phyloP scores from a whole-genome alignment of 2,797 vertebrate genomes.

The Channallabes apus region DNA sequence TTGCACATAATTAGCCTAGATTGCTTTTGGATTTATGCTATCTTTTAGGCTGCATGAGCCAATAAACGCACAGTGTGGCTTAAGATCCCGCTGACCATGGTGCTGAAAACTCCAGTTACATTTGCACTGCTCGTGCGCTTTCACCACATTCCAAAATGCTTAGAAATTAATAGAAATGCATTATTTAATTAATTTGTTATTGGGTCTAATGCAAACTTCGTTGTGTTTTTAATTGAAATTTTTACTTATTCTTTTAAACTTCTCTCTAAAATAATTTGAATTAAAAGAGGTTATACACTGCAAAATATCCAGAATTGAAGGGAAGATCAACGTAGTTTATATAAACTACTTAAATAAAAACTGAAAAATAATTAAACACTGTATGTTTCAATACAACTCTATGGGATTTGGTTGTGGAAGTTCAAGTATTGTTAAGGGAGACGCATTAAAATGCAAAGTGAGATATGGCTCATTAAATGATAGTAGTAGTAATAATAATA shows the following conservation, averaged over 20 bases:
- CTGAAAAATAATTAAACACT: neutral
- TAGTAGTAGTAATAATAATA: neutral
- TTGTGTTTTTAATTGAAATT: neutral
- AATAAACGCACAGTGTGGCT: constrained; percentile 1
- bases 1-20: neutral
- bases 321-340: neutral
- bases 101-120: constrained; percentile 39
- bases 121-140: neutral
- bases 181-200: neutral
- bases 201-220: neutral
- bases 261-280: neutral
- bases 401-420: neutral
- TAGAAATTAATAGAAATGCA: neutral
- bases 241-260: too few relatives aligned
- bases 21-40: neutral
- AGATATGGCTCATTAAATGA: neutral
- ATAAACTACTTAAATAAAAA: neutral
- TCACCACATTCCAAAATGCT: neutral
- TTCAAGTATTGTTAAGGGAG: neutral
- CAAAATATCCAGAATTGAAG: neutral
- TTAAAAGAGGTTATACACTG: neutral
- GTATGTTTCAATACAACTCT: neutral
- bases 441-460: neutral
- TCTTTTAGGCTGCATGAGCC: neutral
- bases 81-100: constrained; percentile 44